Conservation (phyloP, 2,888 invertebrate species). For the Zaprionus obscuricornis region DNA sequence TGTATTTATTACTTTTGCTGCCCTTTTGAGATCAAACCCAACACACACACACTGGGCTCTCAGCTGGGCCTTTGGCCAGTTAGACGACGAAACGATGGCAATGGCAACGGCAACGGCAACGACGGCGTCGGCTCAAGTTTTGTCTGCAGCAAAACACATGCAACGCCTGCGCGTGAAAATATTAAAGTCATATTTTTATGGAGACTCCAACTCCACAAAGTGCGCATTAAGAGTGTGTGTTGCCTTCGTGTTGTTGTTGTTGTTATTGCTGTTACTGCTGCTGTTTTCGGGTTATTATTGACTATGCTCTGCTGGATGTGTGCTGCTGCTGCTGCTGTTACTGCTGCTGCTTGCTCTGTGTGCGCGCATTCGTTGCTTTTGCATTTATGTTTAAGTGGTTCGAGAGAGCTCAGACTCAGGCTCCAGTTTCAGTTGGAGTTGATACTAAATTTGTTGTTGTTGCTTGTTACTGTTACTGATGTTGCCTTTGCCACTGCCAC, state of each 20-base stretch:
- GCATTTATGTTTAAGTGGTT: conserved; percentile 58
- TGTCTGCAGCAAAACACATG: conserved; percentile 23
- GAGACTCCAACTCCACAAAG: conserved; percentile 66
- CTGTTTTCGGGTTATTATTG: conserved; percentile 50
- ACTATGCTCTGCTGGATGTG: conserved; percentile 31
- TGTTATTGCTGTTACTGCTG: conserved; percentile 11
- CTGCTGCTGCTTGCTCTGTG: no score
- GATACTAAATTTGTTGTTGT: background rate
- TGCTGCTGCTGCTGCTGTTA: no score
- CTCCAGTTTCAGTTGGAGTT: conserved; percentile 14
- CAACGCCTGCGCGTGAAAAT: conserved; percentile 78
- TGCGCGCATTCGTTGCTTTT: no score
- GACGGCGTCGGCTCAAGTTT: conserved; percentile 21
- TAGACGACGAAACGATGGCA: no score
- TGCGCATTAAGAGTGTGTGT: conserved; percentile 65
- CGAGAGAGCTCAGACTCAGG: conserved; percentile 19
- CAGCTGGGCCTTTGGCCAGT: conserved; percentile 1
- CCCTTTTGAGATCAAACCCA: conserved; percentile 40
- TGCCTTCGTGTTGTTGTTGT: conserved; percentile 19
- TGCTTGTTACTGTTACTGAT: conserved; percentile 8
- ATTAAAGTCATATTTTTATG: conserved; percentile 80
- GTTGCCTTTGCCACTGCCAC: no score
- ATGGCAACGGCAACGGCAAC: no score
- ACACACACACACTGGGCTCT: background rate
- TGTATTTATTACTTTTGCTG: conserved; percentile 43